phyloP scores from a whole-genome alignment of 2,888 invertebrate genomes.

The Strigamia maritima region DNA sequence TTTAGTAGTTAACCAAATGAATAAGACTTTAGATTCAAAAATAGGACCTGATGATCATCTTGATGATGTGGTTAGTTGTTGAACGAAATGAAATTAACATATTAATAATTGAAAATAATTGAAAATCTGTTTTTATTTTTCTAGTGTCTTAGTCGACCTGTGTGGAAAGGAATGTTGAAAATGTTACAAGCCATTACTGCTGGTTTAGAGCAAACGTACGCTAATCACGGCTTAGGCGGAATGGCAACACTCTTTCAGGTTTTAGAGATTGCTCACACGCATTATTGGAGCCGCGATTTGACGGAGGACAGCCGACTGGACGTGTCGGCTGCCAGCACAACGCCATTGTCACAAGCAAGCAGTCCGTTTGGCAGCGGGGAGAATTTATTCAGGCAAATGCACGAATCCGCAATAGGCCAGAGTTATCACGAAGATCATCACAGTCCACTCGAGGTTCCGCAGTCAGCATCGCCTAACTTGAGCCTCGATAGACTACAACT shows the following conservation, averaged over 20 bases:
- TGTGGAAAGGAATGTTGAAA: constrained; percentile 96
- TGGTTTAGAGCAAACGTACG: constrained; percentile 86
- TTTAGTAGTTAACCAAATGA: constrained; percentile 89
- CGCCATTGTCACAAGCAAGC: constrained; percentile 56
- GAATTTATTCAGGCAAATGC: constrained; percentile 55
- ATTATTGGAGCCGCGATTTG: constrained; percentile 90
- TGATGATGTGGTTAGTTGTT: constrained; percentile 83
- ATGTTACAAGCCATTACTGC: constrained; percentile 82
- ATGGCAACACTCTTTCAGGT: constrained; percentile 96
- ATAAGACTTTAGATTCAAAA: constrained; percentile 86
- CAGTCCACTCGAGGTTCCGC: constrained; percentile 45
- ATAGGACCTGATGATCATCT: constrained; percentile 94
- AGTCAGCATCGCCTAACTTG: constrained; percentile 54
- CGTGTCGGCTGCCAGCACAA: constrained; percentile 47
- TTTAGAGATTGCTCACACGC: constrained; percentile 97
- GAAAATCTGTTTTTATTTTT: constrained; percentile 48
- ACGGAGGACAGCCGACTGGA: constrained; percentile 55
- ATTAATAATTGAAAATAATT: not conserved
- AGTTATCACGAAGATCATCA: constrained; percentile 41
- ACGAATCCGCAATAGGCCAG: constrained; percentile 39
- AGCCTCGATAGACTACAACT: constrained; percentile 55
- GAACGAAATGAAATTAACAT: no score
- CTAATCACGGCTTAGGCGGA: constrained; percentile 91
- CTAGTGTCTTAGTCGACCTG: constrained; percentile 79
- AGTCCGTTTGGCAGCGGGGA: constrained; percentile 68